A percentile compares a stretch with the other conserved stretches of the same genome.
Conservation (phyloP, 1,140 invertebrate genomes). For the Rhopalosiphum maidis region DNA sequence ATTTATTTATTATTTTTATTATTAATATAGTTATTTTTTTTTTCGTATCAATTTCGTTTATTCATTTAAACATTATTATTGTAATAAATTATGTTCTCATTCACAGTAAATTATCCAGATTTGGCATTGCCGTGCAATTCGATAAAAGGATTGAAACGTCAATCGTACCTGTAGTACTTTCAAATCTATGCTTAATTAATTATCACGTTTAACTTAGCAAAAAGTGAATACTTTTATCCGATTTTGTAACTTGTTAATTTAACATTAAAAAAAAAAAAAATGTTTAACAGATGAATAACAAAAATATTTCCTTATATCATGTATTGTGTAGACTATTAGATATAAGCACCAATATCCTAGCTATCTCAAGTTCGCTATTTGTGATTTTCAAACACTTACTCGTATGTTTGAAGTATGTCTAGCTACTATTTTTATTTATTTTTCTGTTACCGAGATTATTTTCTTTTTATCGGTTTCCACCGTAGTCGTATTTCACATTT, state of each 20-base stretch:
- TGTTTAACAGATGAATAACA: not conserved
- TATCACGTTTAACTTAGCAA: not conserved
- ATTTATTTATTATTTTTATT: no score
- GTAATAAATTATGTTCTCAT: not conserved
- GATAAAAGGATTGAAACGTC: not conserved
- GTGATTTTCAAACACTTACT: not conserved
- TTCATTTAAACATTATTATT: not conserved
- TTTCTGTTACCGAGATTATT: not conserved
- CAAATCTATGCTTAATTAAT: not conserved
- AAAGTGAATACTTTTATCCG: not conserved
- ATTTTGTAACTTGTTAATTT: not conserved
- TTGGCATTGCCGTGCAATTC: not conserved
- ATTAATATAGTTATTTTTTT: no score
- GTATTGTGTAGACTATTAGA: not conserved
- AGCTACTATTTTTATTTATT: not conserved
- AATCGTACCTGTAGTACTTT: not conserved
- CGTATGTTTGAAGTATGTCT: not conserved
- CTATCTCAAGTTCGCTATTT: not conserved
- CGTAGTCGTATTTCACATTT: not conserved
- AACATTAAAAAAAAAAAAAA: not conserved
- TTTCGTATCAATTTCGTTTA: no score
- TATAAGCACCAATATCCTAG: not conserved
- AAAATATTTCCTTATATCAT: not conserved
- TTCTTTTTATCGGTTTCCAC: not conserved
- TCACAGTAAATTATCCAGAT: not conserved